Percentiles rank a stretch among this genome's conserved stretches.
Evolutionary conservation across 2,797 vertebrate species (phyloP).

Genomic region (Epinephelus coioides): DNA sequence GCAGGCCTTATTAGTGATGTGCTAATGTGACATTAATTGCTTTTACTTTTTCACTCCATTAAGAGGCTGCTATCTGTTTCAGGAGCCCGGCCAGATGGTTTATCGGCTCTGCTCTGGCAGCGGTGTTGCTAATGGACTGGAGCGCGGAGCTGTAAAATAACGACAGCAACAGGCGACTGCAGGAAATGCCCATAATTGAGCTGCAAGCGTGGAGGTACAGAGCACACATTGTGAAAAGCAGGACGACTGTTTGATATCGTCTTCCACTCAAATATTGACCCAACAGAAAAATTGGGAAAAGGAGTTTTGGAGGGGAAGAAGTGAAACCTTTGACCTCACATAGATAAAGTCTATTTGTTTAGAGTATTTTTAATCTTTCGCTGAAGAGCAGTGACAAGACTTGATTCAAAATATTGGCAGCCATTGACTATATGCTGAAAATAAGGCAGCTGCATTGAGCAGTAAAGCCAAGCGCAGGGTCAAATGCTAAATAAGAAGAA

Average conservation of each 20-base stretch:
- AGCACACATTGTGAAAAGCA: conserved; percentile 39
- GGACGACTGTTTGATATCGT: neutral
- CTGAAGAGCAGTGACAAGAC: conserved; percentile 54
- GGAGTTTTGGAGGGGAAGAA: neutral
- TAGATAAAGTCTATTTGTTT: conserved; percentile 42
- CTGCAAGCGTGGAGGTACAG: conserved; percentile 40
- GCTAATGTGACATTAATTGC: conserved; percentile 86
- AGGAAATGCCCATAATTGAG: conserved; percentile 63
- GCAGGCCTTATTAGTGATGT: conserved; percentile 81
- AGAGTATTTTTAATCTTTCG: conserved; percentile 60
- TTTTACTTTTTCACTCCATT: conserved; percentile 86
- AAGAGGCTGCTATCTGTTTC: conserved; percentile 82
- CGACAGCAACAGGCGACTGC: conserved; percentile 65
- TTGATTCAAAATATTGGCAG: conserved; percentile 73
- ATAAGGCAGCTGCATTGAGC: conserved; percentile 65
- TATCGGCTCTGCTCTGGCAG: conserved; percentile 72
- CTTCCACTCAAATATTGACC: neutral
- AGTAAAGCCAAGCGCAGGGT: conserved; percentile 79
- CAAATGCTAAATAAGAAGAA: conserved; percentile 79
- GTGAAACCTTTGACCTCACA: conserved; percentile 52
- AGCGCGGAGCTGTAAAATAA: conserved; percentile 73
- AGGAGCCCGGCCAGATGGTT: conserved; percentile 82
- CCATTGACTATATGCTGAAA: conserved; percentile 72
- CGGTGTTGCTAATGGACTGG: conserved; percentile 76
- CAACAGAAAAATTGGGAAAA: neutral